phyloP scores from a whole-genome alignment of 2,888 invertebrate genomes.

The Palloptera scutellata region DNA sequence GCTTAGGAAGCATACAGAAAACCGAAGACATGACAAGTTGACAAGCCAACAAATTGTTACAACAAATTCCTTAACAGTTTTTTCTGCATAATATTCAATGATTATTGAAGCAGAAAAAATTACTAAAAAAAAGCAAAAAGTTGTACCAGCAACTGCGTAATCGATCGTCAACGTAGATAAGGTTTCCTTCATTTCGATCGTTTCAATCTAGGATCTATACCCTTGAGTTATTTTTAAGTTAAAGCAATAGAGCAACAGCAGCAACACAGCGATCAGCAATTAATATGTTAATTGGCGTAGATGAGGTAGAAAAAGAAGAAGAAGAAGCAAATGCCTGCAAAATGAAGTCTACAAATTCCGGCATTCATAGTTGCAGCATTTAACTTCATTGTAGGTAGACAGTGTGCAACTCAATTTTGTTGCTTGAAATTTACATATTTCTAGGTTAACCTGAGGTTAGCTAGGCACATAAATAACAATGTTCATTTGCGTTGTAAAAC shows the following conservation, averaged over 20 bases:
- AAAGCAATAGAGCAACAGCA: not conserved
- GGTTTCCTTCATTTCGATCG: slow-evolving; percentile 10
- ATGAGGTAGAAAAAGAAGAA: not conserved
- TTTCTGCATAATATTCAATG: not conserved
- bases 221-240: not conserved
- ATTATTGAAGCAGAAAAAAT: not conserved
- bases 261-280: slow-evolving; percentile 3
- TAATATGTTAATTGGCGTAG: slow-evolving; percentile 7
- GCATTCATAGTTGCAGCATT: not conserved
- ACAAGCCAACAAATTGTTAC: not conserved
- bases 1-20: not conserved
- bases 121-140: not conserved
- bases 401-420: not conserved
- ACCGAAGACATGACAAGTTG: not conserved
- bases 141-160: slow-evolving; percentile 20
- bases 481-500: no score
- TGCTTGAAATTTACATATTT: not conserved
- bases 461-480: not conserved
- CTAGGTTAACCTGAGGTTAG: not conserved
- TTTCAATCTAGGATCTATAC: not conserved
- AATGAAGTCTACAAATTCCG: not conserved
- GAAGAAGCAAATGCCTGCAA: not conserved
- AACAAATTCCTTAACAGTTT: not conserved
- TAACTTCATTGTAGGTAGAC: not conserved
- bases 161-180: slow-evolving; percentile 25